Base-by-base conservation (phyloP, 2,113 vertebrate species). In the Chionis minor region DNA sequence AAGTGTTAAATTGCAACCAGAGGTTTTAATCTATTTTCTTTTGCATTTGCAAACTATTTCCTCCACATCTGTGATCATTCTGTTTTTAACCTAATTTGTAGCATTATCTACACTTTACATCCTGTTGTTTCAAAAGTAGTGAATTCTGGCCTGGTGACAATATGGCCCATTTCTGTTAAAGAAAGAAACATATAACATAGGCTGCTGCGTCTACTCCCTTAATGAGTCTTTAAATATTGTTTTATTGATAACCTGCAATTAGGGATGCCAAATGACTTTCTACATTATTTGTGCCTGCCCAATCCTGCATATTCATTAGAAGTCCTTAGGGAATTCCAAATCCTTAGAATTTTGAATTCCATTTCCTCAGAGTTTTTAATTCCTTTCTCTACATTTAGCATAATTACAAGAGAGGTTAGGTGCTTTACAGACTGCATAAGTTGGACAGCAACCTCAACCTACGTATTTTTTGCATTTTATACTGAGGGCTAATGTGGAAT, bases 11-110 rank as follows among this genome's bases (percentile, higher is more conserved):
- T 66, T 87, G 45, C 52, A 93, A 23, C 9, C 44, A 83, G 30
- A 92, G n/a, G 14, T 75, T 95, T 81, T 51, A 83, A 92, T 59
- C 33, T 63, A 82, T 89, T 95, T 90, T 10, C 44, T 85, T 86
- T 81, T 81, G 22, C 32, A 86, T 93, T 91, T 91, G 59, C 40
- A 81, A 81, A 52, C 49, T 55, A 16, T 47, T 81, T 74, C 40
- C 28, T 81, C 61, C n/a, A 62, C 63, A 78, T 70, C 52, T 90
- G n/a, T 58, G 52, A 79, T 79, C 33, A 58, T 85, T 92, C 54
- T 5, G 3, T 80, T 38, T 82, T 95, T 89, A 91, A 86, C 22
- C 30, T 81, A 58, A 96, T 92, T 88, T 81, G 65, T 81, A 70
- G 7, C 12, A 56, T 81, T 90, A 92, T 58, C 65, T 88, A 59